Evolutionary conservation across 1,140 invertebrate genomes (phyloP).

Genomic region (Ooceraea biroi): DNA sequence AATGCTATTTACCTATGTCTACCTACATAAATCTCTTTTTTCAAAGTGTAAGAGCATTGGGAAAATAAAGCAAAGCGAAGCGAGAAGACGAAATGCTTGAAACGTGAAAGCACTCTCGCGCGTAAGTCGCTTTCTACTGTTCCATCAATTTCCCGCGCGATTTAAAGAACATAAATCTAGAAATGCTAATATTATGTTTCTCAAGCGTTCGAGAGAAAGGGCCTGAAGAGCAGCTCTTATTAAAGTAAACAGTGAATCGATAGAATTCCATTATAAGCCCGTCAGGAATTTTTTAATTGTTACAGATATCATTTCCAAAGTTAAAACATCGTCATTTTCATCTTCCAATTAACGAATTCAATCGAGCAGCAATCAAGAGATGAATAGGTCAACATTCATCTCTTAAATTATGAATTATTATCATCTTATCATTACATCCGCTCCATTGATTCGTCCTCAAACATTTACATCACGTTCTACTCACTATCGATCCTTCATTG

Average conservation of each 20-base stretch:
- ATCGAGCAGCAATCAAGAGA: neutral
- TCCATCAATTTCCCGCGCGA: constrained; percentile 7
- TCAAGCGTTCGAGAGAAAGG: neutral
- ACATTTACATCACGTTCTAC: neutral
- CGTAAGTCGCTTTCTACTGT: constrained; percentile 23
- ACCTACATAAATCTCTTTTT: constrained; percentile 70
- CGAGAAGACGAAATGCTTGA: constrained; percentile 40
- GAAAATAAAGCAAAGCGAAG: constrained; percentile 58
- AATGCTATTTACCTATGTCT: constrained; percentile 72
- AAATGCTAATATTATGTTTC: constrained; percentile 30
- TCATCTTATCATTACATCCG: neutral
- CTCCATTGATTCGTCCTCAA: neutral
- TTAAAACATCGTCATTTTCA: neutral
- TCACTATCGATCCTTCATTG: neutral
- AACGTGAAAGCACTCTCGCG: constrained; percentile 25
- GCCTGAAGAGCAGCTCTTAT: neutral
- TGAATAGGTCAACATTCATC: neutral
- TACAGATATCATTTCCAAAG: too few species aligned
- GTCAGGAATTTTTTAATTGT: neutral
- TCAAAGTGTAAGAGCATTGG: constrained; percentile 67
- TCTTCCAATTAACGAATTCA: neutral
- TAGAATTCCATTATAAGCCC: constrained; percentile 19
- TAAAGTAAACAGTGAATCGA: neutral
- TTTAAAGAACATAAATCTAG: constrained; percentile 24
- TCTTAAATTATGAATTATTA: constrained; percentile 9